phyloP scores from a whole-genome alignment of 2,113 vertebrate species.

The Neofelis nebulosa region DNA sequence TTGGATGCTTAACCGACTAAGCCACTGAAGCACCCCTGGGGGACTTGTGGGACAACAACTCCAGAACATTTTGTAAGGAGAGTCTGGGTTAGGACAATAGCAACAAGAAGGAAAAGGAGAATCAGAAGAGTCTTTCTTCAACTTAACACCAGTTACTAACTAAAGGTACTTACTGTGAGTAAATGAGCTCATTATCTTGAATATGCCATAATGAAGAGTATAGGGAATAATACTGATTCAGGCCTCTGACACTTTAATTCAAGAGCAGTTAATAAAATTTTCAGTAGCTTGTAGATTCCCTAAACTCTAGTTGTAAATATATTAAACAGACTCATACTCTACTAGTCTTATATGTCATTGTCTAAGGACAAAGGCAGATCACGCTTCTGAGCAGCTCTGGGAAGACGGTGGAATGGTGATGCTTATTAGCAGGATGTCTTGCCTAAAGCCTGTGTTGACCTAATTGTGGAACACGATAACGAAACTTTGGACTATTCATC shows the following conservation, averaged over 20 bases:
- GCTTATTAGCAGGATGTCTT: fast-evolving
- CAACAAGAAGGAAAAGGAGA: background rate
- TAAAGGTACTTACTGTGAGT: background rate
- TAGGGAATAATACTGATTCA: background rate
- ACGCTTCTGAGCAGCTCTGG: background rate
- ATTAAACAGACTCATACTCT: background rate
- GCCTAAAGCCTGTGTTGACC: background rate
- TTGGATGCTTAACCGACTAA: too few relatives aligned
- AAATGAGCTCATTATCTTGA: background rate
- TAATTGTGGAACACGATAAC: fast-evolving
- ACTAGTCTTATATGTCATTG: background rate
- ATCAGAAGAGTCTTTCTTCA: background rate
- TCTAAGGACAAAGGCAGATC: background rate
- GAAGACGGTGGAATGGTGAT: background rate
- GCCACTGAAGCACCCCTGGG: too few relatives aligned
- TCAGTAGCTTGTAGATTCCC: background rate
- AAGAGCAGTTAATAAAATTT: background rate
- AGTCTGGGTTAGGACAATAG: background rate
- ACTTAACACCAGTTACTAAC: background rate
- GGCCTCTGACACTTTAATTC: background rate
- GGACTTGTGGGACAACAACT: too few relatives aligned
- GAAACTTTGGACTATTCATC: background rate
- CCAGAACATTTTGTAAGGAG: background rate
- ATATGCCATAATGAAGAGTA: background rate
- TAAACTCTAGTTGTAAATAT: background rate